Conservation (phyloP, 1,140 invertebrate genomes). For the Euura saliciscinereae region DNA sequence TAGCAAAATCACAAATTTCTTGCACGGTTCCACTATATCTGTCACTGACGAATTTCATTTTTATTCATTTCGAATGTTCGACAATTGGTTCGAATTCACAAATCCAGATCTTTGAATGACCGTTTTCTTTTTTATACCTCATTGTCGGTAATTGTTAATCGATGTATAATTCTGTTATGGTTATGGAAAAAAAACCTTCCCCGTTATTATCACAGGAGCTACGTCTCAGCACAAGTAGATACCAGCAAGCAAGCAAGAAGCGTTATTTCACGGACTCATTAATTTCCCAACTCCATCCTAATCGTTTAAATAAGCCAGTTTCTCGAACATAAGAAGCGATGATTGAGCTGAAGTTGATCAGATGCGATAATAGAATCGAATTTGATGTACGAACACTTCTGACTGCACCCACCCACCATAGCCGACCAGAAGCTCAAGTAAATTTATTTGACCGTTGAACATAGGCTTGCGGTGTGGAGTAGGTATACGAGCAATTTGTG, state of each 20-base stretch:
- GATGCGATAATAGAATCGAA: conserved; percentile 1
- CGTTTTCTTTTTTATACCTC: no score
- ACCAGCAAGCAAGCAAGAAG: neutral
- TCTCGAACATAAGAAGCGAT: neutral
- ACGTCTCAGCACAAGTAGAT: no score
- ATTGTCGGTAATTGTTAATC: no score
- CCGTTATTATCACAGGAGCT: no score
- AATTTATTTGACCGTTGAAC: neutral
- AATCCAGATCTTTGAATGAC: no score
- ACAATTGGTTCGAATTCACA: no score
- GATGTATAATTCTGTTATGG: no score
- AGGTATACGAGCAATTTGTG: conserved; percentile 7
- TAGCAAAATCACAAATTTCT: neutral
- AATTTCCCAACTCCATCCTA: neutral
- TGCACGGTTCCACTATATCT: no score
- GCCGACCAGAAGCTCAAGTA: neutral
- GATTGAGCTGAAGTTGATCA: neutral
- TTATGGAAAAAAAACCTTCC: no score
- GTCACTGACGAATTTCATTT: no score
- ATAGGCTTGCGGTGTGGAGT: no score
- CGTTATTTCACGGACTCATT: neutral
- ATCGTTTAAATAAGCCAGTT: neutral
- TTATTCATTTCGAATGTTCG: no score
- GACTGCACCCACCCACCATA: neutral
- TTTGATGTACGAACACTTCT: neutral